Base-by-base conservation (phyloP, 2,888 invertebrate species). In the Aporophyla lueneburgensis region DNA sequence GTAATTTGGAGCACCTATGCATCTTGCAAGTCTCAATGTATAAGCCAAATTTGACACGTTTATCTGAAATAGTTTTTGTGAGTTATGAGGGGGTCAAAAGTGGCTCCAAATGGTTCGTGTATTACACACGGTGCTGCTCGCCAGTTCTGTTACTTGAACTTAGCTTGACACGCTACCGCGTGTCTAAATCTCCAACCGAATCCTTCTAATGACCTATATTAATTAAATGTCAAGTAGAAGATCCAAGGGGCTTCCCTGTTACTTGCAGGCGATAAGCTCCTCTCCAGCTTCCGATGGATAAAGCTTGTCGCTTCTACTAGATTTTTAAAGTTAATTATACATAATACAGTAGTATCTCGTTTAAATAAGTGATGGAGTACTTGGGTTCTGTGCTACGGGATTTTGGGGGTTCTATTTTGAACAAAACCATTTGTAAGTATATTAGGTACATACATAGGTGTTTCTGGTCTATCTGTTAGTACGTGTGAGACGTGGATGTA, bases 161-260 rank as follows among this genome's bases (percentile, higher is more conserved):
- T n/a, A n/a, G n/a, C n/a, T n/a, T n/a, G n/a, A n/a, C n/a, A n/a
- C n/a, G n/a, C n/a, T n/a, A n/a, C n/a, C n/a, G n/a, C n/a, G n/a
- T n/a, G n/a, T n/a, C n/a, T n/a, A n/a, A n/a, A 61, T 12, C 61
- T 21, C 21, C 12, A 33, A 21, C 59, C 5, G 2, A 21, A 61
- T 40, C 61, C 14, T 40, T 40, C 12, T 61, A 63, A 24, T 24
- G 0, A 16, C 43, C 16, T 16, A 24, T 2, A 74, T 65, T 58
- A 75, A 68, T 68, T 68, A 49, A 80, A 49, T 12, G 74, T 63
- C 74, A 79, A 53, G 53, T 56, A n/a, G 21, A 58, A 58, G 56
- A 24, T 56, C n/a, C 12, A n/a, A 66, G 43, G 24, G 54, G 46
- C 54, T 33, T 69, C 21, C 10, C 54, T 54, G 69, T 61, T 81